These are phyloP conservation scores for Trichogramma evanescens DNA, from an alignment of 2,888 invertebrate species.

Conservation along the genomic window DNA sequence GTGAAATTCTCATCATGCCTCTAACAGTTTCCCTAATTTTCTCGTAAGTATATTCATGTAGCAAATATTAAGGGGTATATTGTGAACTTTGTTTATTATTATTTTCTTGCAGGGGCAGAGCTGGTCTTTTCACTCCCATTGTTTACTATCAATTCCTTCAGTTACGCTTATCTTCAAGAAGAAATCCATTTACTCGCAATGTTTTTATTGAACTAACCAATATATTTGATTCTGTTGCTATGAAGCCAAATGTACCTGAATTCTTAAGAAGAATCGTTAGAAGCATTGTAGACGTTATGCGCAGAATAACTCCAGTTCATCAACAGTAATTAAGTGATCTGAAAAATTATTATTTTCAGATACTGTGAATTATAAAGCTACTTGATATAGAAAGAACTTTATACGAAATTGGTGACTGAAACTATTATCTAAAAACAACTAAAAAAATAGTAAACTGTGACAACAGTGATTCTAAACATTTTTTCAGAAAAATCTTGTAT, in stretches of 20 bases:
- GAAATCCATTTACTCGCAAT: slow-evolving; percentile 93
- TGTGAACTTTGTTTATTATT: background rate
- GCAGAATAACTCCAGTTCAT: slow-evolving; percentile 62
- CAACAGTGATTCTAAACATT: too few relatives aligned
- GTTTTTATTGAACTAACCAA: slow-evolving; percentile 83
- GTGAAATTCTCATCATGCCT: slow-evolving; percentile 90
- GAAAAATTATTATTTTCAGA: background rate
- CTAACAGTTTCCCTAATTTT: slow-evolving; percentile 72
- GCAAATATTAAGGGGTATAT: background rate
- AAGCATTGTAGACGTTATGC: slow-evolving; percentile 62
- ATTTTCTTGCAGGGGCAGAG: slow-evolving; percentile 67
- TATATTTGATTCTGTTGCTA: slow-evolving; percentile 61
- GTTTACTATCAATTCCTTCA: slow-evolving; percentile 95
- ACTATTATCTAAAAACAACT: too few relatives aligned
- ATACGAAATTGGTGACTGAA: too few relatives aligned
- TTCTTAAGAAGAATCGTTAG: slow-evolving; percentile 56
- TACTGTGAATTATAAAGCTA: slow-evolving; percentile 4
- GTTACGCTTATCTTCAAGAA: slow-evolving; percentile 84
- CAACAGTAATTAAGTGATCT: slow-evolving; percentile 29
- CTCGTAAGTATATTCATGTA: slow-evolving; percentile 60
- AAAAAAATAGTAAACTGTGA: too few relatives aligned
- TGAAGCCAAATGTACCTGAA: slow-evolving; percentile 63
- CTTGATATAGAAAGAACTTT: too few relatives aligned
- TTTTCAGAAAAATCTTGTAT: too few relatives aligned
- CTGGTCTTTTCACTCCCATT: slow-evolving; percentile 85